Percentiles rank a stretch among this genome's conserved stretches.
These are phyloP conservation scores for Falco concolor DNA, from an alignment of 2,797 vertebrate species.

Conservation along the genomic window DNA sequence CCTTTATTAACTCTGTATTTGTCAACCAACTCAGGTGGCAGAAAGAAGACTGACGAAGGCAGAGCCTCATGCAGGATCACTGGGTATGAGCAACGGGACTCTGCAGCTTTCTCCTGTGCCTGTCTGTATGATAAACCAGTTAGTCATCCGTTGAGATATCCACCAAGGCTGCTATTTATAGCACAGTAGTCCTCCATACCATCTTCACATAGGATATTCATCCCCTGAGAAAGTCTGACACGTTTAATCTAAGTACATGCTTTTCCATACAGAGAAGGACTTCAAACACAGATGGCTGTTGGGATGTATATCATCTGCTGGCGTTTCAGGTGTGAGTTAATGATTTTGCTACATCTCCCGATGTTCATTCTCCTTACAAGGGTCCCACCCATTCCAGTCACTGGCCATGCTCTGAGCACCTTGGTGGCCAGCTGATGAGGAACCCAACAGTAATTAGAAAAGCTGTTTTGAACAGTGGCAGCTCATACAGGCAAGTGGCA, in stretches of 20 bases:
- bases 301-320: rapidly evolving
- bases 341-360: neutral
- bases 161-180: neutral
- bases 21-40: neutral
- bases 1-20: neutral
- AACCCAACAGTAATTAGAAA: neutral
- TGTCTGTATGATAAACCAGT: neutral
- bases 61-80: neutral
- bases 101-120: neutral
- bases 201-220: neutral
- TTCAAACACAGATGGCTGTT: neutral
- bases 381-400: neutral
- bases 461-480: neutral
- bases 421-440: neutral
- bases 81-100: neutral
- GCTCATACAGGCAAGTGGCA: neutral
- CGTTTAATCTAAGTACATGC: neutral
- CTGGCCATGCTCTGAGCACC: neutral
- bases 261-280: neutral
- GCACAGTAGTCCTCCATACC: neutral
- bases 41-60: neutral
- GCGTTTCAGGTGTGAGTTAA: neutral
- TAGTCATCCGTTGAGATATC: neutral
- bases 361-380: neutral
- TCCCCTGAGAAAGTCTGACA: neutral